Conservation (phyloP, 2,888 invertebrate genomes). For the Ophion obscuratus region DNA sequence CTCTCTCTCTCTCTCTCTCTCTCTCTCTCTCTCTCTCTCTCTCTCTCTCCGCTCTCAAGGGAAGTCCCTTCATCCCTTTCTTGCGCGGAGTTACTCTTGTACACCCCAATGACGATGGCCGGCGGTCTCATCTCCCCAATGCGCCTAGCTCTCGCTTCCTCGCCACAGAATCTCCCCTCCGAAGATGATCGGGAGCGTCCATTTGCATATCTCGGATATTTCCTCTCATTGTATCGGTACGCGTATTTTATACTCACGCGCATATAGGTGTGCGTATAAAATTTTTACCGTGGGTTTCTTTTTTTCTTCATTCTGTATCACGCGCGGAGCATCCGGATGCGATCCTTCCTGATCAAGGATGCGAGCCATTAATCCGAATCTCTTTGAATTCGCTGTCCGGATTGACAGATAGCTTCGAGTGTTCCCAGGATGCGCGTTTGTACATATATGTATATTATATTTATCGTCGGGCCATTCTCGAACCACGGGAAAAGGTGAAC, state of each 20-base stretch:
- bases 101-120: conserved; percentile 64
- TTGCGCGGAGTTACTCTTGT: conserved; percentile 32
- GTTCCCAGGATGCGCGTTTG: conserved; percentile 79
- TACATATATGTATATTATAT: conserved; percentile 44
- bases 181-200: conserved; percentile 82
- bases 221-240: conserved; percentile 83
- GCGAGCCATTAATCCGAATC: conserved; percentile 83
- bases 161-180: conserved; percentile 71
- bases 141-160: conserved; percentile 62
- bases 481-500: conserved; percentile 48
- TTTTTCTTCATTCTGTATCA: conserved; percentile 61
- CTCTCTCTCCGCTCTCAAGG: neutral
- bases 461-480: conserved; percentile 5
- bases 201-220: conserved; percentile 84
- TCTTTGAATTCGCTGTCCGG: conserved; percentile 81
- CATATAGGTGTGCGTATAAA: neutral
- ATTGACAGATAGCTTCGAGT: conserved; percentile 83
- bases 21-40: conserved; percentile 10
- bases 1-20: neutral
- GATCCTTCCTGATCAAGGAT: conserved; percentile 79
- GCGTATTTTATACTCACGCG: conserved; percentile 27
- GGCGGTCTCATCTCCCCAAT: conserved; percentile 50
- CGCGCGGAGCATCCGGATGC: conserved; percentile 73
- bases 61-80: conserved; percentile 52
- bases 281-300: conserved; percentile 76